Evolutionary conservation across 2,888 invertebrate genomes (phyloP).

Genomic region (Colletes collaris): DNA sequence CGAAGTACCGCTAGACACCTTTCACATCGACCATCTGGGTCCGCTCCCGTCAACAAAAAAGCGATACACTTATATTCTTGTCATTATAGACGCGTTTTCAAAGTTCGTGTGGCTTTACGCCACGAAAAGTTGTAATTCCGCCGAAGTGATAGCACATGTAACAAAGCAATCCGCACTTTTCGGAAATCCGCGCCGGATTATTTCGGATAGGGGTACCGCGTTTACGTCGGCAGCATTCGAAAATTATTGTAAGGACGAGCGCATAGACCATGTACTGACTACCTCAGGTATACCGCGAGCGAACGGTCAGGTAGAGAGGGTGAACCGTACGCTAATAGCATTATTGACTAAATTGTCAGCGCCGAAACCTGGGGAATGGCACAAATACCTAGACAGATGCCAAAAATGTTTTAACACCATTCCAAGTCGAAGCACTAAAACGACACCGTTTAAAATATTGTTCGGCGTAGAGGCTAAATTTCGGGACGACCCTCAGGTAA

Average conservation of each 20-base stretch:
- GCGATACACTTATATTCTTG: too few species aligned
- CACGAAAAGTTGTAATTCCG: too few species aligned
- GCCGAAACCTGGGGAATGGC: conserved; percentile 12
- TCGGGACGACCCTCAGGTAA: not conserved
- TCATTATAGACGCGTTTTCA: too few species aligned
- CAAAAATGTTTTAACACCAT: not conserved
- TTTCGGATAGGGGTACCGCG: not conserved
- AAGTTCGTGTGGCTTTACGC: too few species aligned
- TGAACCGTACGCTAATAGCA: not conserved
- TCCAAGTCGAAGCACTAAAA: not conserved
- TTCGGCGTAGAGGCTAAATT: not conserved
- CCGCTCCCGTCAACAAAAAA: too few species aligned
- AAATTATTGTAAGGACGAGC: not conserved
- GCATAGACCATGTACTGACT: not conserved
- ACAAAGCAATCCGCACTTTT: too few species aligned
- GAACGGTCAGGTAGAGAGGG: conserved; percentile 1
- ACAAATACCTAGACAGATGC: not conserved
- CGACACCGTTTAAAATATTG: not conserved
- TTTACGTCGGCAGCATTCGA: not conserved
- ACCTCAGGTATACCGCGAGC: conserved; percentile 1
- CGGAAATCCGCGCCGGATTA: too few species aligned
- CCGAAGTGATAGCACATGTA: too few species aligned
- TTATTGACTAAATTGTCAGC: conserved; percentile 1
- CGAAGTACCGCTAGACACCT: too few species aligned
- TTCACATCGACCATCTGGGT: too few species aligned